A percentile compares a stretch with the other conserved stretches of the same genome.
phyloP scores from a whole-genome alignment of 2,113 vertebrate species.

The Osmerus mordax region DNA sequence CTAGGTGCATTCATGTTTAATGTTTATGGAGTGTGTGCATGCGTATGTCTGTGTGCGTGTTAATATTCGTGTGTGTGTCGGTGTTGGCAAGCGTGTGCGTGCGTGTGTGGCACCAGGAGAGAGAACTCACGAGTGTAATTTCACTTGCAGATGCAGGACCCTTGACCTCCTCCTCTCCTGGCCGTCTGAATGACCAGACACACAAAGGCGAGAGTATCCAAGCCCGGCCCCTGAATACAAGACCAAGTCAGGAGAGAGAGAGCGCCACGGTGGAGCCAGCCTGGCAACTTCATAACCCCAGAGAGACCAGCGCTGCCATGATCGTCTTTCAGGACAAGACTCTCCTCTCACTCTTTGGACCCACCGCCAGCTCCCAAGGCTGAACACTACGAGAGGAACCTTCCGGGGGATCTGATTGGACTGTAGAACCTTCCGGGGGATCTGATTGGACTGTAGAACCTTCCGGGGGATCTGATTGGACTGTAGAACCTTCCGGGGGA shows the following conservation, averaged over 20 bases:
- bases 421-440: constrained; percentile 12
- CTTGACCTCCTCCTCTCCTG: constrained; percentile 42
- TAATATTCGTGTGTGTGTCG: neutral
- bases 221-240: constrained; percentile 45
- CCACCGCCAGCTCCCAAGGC: constrained; percentile 28
- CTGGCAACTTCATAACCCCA: constrained; percentile 57
- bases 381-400: constrained; percentile 42
- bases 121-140: constrained; percentile 24
- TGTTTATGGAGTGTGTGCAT: neutral
- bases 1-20: neutral
- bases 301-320: constrained; percentile 58
- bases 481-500: no score
- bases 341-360: constrained; percentile 64
- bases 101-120: constrained; percentile 1
- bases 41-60: constrained; percentile 3
- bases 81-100: neutral
- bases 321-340: constrained; percentile 74
- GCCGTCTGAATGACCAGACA: constrained; percentile 56
- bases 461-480: no score
- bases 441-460: constrained; percentile 13
- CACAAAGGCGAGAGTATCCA: constrained; percentile 58
- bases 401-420: constrained; percentile 29
- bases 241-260: constrained; percentile 47
- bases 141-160: constrained; percentile 69
- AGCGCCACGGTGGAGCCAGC: constrained; percentile 53